Conservation (phyloP, 2,797 vertebrate species). For the Spinus olivaceus region DNA sequence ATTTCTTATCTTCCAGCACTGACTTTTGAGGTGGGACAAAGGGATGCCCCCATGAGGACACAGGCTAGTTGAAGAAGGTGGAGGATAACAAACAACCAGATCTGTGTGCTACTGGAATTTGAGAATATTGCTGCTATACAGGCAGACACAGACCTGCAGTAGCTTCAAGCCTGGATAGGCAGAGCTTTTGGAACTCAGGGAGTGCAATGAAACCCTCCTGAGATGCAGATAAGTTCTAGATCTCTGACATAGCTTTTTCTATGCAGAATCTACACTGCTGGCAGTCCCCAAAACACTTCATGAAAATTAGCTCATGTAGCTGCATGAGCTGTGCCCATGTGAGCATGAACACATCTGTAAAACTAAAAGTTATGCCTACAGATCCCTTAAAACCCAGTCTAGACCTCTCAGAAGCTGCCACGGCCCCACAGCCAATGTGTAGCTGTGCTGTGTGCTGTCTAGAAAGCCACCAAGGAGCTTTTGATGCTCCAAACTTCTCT, state of each 20-base stretch:
- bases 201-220: background rate
- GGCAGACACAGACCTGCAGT: background rate
- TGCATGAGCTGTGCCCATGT: fast-evolving
- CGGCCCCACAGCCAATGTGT: fast-evolving
- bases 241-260: background rate
- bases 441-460: background rate
- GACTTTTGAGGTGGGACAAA: background rate
- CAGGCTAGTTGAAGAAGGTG: background rate
- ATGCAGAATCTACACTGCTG: background rate
- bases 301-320: background rate
- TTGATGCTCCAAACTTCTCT: background rate
- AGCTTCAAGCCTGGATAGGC: background rate
- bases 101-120: background rate
- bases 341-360: background rate
- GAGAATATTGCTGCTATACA: background rate
- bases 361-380: fast-evolving
- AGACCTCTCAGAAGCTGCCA: background rate
- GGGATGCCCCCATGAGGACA: fast-evolving
- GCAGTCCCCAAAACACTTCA: background rate
- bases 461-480: background rate
- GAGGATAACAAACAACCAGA: background rate
- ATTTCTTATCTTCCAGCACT: background rate
- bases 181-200: background rate
- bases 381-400: background rate
- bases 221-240: background rate